Percentiles rank a stretch among this genome's conserved stretches.
These are phyloP conservation scores for Zosterops japonicus DNA, from an alignment of 2,113 vertebrate genomes.

Conservation along the genomic window DNA sequence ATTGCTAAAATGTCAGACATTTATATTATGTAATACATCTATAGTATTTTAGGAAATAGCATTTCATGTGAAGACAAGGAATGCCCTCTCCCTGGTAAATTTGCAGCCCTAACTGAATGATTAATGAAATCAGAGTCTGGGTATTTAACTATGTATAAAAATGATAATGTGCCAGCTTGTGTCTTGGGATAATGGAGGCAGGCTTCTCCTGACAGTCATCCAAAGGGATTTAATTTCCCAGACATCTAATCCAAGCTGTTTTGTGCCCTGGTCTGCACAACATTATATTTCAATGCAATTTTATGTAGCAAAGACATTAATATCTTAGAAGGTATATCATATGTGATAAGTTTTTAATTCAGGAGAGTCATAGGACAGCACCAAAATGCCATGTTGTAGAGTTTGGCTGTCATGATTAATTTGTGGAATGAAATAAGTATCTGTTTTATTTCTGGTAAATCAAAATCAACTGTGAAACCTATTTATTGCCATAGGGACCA, in stretches of 20 bases:
- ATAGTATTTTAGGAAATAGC: not conserved
- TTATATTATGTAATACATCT: not conserved
- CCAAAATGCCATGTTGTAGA: not conserved
- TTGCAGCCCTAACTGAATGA: not conserved
- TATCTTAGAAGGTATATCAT: not conserved
- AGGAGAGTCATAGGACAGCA: not conserved
- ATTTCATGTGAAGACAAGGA: not conserved
- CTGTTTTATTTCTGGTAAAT: constrained; percentile 36
- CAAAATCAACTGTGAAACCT: constrained; percentile 9
- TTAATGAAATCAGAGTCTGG: constrained; percentile 38
- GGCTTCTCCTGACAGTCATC: not conserved
- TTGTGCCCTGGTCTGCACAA: not conserved
- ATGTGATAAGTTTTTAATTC: constrained; percentile 10
- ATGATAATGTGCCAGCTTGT: constrained; percentile 19
- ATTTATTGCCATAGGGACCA: constrained; percentile 25
- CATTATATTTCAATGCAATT: not conserved
- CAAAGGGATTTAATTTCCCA: constrained; percentile 28
- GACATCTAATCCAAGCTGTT: not conserved
- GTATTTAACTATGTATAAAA: constrained; percentile 42
- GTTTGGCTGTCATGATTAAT: constrained; percentile 14
- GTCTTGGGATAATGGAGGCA: constrained; percentile 23
- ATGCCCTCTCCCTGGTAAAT: not conserved
- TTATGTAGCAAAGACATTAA: not conserved
- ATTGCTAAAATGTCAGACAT: not conserved
- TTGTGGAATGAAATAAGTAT: constrained; percentile 11